Evolutionary conservation across 2,797 vertebrate species (phyloP), one percentile per base, ranked within the genome.

Genomic region (Typhlichthys eigenmanni): DNA sequence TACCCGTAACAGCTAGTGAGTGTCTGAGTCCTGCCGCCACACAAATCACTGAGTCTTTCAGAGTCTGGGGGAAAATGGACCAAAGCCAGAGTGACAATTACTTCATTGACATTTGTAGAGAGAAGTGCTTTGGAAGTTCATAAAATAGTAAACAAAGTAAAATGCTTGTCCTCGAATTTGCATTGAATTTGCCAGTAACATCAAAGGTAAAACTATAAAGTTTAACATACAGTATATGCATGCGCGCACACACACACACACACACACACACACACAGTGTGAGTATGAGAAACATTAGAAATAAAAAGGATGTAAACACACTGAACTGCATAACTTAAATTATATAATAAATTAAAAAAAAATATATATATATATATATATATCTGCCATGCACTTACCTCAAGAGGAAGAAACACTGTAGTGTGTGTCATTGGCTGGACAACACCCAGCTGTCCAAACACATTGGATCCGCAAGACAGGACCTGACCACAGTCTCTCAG

Each of bases 1-100:
- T 49, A 14, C 4, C 58, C 45, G 95, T 93, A 60, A 91, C 89
- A 79, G 93, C 95, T 43, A 98, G 88, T 0, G 94, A 89, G 70
- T 98, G 96, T 82, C 96, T 93, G 63, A 98, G 91, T 71, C 97
- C 97, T 77, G 96, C 95, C 74, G 96, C 93, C 72, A 96, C 60
- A 80, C 83, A 85, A 62, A 94, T 74, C 62, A 94, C 84, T 24
- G 88, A 88, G 67, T 94, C 93, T 73, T 74, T 90, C 53, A 96
- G 79, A 74, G 84, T 76, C 96, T 98, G 79, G 13, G 49, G 74
- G 71, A 32, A 68, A 69, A 13, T 79, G 66, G 1, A 48, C 38
- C 38, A 9, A 75, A 11, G 57, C 1, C 10, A 71, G 17, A 62
- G 51, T 13, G 11, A 47, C 38, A 49, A 47, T n/a, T 62, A 34